phyloP scores from a whole-genome alignment of 2,113 vertebrate species.

The Galeopterus variegatus region DNA sequence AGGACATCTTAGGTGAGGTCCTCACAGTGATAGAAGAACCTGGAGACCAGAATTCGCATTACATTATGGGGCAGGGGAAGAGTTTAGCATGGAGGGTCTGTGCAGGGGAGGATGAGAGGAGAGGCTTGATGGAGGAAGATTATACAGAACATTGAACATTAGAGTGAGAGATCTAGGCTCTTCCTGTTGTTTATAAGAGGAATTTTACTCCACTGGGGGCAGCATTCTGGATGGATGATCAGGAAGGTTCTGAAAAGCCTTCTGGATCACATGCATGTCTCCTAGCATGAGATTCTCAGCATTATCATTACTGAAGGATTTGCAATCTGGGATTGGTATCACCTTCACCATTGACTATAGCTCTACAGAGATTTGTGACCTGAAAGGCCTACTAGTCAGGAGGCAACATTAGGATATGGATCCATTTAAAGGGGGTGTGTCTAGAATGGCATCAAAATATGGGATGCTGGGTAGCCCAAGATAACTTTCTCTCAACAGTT shows the following conservation, averaged over 20 bases:
- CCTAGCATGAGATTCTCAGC: not conserved
- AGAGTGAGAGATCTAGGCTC: not conserved
- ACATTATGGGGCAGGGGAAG: not conserved
- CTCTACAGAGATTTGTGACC: not conserved
- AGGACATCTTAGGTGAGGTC: not conserved
- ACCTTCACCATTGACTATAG: not conserved
- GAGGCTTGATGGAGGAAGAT: not conserved
- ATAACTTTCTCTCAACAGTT: not conserved
- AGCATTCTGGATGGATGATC: not conserved
- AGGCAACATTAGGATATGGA: not conserved
- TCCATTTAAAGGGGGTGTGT: not conserved
- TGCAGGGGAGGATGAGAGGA: not conserved
- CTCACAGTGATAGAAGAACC: not conserved
- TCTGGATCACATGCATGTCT: not conserved
- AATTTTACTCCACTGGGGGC: not conserved
- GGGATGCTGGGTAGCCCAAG: not conserved
- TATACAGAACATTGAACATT: not conserved
- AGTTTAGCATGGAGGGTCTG: not conserved
- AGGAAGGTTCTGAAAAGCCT: not conserved
- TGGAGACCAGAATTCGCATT: not conserved
- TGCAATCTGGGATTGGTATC: not conserved
- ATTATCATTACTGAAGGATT: not conserved
- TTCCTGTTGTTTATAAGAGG: not conserved
- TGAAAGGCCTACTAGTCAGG: not conserved
- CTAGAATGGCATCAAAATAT: not conserved